Conservation (phyloP, 1,140 invertebrate species). For the Brachionus sp. region DNA sequence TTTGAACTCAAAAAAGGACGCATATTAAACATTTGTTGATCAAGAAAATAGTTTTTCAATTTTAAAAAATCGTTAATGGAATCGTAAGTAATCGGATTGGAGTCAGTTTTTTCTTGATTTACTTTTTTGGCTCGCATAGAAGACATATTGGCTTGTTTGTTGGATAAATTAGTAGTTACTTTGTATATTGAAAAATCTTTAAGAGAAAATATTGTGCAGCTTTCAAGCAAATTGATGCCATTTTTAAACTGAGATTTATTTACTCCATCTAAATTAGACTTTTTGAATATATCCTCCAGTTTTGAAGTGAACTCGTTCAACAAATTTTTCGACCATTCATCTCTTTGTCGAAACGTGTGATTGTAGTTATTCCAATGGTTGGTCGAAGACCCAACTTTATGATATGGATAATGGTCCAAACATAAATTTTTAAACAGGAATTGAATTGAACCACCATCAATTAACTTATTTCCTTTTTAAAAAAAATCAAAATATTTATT, state of each 20-base stretch:
- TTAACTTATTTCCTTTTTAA: constrained; percentile 64
- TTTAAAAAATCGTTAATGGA: constrained; percentile 30
- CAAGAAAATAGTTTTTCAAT: constrained; percentile 30
- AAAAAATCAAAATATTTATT: neutral
- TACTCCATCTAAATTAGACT: neutral
- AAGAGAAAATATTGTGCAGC: constrained; percentile 21
- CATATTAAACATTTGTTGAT: constrained; percentile 15
- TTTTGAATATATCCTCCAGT: constrained; percentile 26
- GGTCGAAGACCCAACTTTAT: constrained; percentile 68
- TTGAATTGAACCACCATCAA: constrained; percentile 87
- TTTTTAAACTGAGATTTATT: neutral
- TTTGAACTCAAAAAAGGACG: constrained; percentile 41
- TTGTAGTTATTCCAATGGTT: constrained; percentile 71
- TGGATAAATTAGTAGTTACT: constrained; percentile 38
- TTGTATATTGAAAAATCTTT: constrained; percentile 42
- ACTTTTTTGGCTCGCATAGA: neutral
- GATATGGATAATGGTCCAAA: constrained; percentile 93
- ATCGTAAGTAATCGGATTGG: neutral
- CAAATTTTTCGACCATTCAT: constrained; percentile 59
- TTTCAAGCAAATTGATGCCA: constrained; percentile 8
- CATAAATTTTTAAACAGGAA: constrained; percentile 78
- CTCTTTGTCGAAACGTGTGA: constrained; percentile 56
- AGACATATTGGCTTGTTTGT: neutral
- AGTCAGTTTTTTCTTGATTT: neutral
- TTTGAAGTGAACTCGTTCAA: constrained; percentile 51